Percentiles rank a stretch among this genome's conserved stretches.
phyloP scores from a whole-genome alignment of 2,888 invertebrate genomes.

The Oxyteleia sp. region DNA sequence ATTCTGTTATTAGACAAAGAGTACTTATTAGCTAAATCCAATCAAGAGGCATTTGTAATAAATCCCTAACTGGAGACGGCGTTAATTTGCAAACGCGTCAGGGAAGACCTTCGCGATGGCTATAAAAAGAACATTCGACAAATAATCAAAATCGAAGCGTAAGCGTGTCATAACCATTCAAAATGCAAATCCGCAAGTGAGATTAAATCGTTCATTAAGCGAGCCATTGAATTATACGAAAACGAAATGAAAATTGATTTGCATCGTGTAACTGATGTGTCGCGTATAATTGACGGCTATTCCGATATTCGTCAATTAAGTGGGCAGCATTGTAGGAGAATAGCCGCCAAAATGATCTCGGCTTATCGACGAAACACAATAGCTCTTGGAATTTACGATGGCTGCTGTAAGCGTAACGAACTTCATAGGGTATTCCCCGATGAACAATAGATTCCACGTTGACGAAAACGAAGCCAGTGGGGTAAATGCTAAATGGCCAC shows the following conservation, averaged over 20 bases:
- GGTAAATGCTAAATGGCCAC: slow-evolving; percentile 82
- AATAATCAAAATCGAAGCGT: slow-evolving; percentile 28
- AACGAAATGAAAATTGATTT: slow-evolving; percentile 72
- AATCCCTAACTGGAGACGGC: neutral
- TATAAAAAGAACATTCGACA: slow-evolving; percentile 6
- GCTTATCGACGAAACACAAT: slow-evolving; percentile 72
- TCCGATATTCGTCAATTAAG: slow-evolving; percentile 73
- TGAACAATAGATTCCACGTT: slow-evolving; percentile 84
- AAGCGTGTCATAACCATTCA: slow-evolving; percentile 24
- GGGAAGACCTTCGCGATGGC: neutral
- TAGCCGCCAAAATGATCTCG: slow-evolving; percentile 70
- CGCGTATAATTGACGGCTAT: slow-evolving; percentile 68
- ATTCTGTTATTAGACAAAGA: neutral
- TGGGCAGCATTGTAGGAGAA: slow-evolving; percentile 67
- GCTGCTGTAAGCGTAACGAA: slow-evolving; percentile 80
- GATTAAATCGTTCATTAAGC: slow-evolving; percentile 64
- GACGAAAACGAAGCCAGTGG: slow-evolving; percentile 78
- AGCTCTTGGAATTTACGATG: slow-evolving; percentile 72
- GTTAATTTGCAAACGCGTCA: neutral
- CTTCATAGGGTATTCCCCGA: slow-evolving; percentile 81
- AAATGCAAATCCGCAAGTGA: slow-evolving; percentile 59
- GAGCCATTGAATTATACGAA: slow-evolving; percentile 57
- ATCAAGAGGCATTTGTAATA: no score
- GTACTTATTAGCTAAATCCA: no score
- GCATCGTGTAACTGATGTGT: slow-evolving; percentile 71